Conservation (phyloP, 1,140 invertebrate genomes). For the Drosophila pseudoananassae region DNA sequence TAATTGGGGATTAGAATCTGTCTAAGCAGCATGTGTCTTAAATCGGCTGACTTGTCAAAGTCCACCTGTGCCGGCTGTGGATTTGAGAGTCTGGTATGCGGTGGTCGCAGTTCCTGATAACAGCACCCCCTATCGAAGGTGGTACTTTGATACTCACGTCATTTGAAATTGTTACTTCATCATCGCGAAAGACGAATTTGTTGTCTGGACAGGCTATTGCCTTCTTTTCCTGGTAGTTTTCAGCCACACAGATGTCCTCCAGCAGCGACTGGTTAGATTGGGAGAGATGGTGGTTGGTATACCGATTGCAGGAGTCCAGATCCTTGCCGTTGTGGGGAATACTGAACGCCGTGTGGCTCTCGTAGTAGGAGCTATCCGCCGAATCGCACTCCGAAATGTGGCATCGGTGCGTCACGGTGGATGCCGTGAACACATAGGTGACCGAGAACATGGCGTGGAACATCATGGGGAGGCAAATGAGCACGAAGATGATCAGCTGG, state of each 20-base stretch:
- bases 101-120: constrained; percentile 17
- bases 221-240: constrained; percentile 83
- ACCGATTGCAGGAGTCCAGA: constrained; percentile 85
- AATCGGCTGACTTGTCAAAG: constrained; percentile 72
- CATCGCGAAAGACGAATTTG: constrained; percentile 71
- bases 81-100: constrained; percentile 42
- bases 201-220: constrained; percentile 57
- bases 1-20: background rate
- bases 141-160: constrained; percentile 78
- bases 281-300: constrained; percentile 52
- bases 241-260: constrained; percentile 70
- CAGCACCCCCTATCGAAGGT: constrained; percentile 19
- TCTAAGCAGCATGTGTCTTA: constrained; percentile 22
- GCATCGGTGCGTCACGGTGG: constrained; percentile 86
- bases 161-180: constrained; percentile 78
- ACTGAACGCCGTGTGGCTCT: constrained; percentile 85
- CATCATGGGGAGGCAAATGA: constrained; percentile 85
- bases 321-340: constrained; percentile 83
- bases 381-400: constrained; percentile 87
- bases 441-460: constrained; percentile 85
- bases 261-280: constrained; percentile 24
- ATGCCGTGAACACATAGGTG: constrained; percentile 87
- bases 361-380: constrained; percentile 79
- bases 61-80: constrained; percentile 44
- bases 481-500: constrained; percentile 85